A percentile compares a stretch with the other conserved stretches of the same genome.
Conservation (phyloP, 35 echinoderm and acorn worm genomes). For the Anneissia japonica region DNA sequence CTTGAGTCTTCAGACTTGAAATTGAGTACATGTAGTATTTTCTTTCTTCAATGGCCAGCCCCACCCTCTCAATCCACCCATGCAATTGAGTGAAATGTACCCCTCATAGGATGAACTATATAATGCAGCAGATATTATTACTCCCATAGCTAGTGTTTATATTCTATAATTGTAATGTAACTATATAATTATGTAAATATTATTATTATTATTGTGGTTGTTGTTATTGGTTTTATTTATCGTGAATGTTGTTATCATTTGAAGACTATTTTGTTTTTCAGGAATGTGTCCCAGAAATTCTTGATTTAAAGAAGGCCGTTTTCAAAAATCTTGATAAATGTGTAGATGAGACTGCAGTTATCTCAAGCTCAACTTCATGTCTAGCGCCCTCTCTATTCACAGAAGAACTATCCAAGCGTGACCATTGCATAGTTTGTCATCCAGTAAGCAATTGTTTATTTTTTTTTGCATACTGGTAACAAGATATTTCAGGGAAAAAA, state of each 20-base stretch:
- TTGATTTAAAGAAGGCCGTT: slow-evolving; percentile 54
- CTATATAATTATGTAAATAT: no score
- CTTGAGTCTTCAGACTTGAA: no score
- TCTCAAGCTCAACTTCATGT: slow-evolving; percentile 62
- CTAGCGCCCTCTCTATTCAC: slow-evolving; percentile 57
- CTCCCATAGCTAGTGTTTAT: no score
- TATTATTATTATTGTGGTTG: neutral
- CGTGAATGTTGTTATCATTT: no score
- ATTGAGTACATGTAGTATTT: no score
- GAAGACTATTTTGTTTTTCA: neutral
- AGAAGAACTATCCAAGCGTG: slow-evolving; percentile 29
- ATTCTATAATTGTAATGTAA: no score
- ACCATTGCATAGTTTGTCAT: slow-evolving; percentile 65
- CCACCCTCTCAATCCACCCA: no score
- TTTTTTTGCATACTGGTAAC: neutral
- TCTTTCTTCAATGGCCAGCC: no score
- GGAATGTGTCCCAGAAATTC: slow-evolving; percentile 82
- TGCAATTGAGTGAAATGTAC: no score
- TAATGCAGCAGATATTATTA: no score
- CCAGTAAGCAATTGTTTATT: slow-evolving; percentile 50
- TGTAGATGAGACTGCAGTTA: slow-evolving; percentile 35
- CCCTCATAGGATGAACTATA: no score
- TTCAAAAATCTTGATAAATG: slow-evolving; percentile 57
- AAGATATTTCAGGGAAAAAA: neutral
- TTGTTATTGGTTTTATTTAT: slow-evolving; percentile 7